These are phyloP conservation scores for Amphiduros pacificus DNA, from an alignment of 2,888 invertebrate genomes.

Conservation along the genomic window DNA sequence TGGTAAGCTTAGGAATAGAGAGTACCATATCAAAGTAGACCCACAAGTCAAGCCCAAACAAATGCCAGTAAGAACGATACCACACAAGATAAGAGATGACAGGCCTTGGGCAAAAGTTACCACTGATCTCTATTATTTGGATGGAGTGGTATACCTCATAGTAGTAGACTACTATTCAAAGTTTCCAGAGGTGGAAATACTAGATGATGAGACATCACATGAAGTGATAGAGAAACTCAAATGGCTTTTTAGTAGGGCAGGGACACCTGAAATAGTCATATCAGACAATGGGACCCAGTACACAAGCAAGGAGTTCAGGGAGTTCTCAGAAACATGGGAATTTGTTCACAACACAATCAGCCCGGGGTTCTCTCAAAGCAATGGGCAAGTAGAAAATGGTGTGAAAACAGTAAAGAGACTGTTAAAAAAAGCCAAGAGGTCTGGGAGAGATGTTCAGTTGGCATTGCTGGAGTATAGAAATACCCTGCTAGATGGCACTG, in stretches of 20 bases:
- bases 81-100: neutral
- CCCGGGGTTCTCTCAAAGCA: conserved; percentile 29
- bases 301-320: conserved; percentile 23
- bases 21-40: neutral
- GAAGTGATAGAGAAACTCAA: conserved; percentile 17
- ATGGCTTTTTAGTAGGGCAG: conserved; percentile 26
- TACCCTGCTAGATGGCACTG: too few species aligned
- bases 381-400: conserved; percentile 32
- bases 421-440: conserved; percentile 12
- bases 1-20: too few species aligned
- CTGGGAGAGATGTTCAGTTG: neutral
- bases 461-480: too few species aligned
- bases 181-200: conserved; percentile 6
- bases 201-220: conserved; percentile 7
- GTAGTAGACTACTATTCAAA: conserved; percentile 18
- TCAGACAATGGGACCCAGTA: too few species aligned
- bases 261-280: conserved; percentile 25
- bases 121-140: conserved; percentile 18
- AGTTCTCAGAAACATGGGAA: conserved; percentile 9
- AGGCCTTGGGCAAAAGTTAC: conserved; percentile 15
- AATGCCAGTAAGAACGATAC: neutral
- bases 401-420: conserved; percentile 24
- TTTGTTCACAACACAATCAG: conserved; percentile 23
- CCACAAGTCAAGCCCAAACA: neutral
- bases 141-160: conserved; percentile 14